Base-by-base conservation (phyloP, 2,888 invertebrate genomes). In the Dichetophora obliterata region DNA sequence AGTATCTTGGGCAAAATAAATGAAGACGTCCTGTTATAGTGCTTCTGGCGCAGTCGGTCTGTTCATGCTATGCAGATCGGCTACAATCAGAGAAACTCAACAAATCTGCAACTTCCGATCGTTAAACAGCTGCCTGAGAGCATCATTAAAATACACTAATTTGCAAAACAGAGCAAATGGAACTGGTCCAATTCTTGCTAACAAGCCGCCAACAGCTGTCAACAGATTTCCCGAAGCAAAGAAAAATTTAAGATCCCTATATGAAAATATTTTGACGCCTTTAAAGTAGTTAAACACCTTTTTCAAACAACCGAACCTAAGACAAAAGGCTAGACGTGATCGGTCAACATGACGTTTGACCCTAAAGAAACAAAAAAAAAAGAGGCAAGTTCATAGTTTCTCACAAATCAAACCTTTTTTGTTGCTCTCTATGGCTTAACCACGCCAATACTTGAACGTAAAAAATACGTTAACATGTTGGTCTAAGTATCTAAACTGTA, bases 321-420 rank as follows among this genome's bases (percentile, higher is more conserved):
- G 82, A 86, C 86, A 86, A 84, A 86, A 82, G 84, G 82, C 82
- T 79, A 85, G 85, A 84, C 83, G 84, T 83, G 84, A 86, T 85
- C 85, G 83, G 81, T 84, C 84, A 82, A 81, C 75, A 71, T 68
- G 52, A 52, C 52, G 16, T 16, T 19, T 9, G 11, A 69, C 61
- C 14, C 16, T 14, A 5, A 24, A 9, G 8, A 14, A 37, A 14
- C 22, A 54, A 22, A n/a, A 54, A 22, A 31, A n/a, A 31, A 69
- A 74, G 5, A 74, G 5, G 65, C 80, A 83, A 82, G 80, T 83
- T 82, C 81, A 80, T 50, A 70, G 72, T 68, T 82, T 84, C 84
- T 82, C 81, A 84, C 82, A 82, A 80, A 79, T 78, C 24, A 70
- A 11, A n/a, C 27, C 8, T 27, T 9, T 27, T 34, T 22, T 14